Base-by-base conservation (phyloP, 30 jellyfish, hydroid and myxozoan species). In the Aurelia coerulea region DNA sequence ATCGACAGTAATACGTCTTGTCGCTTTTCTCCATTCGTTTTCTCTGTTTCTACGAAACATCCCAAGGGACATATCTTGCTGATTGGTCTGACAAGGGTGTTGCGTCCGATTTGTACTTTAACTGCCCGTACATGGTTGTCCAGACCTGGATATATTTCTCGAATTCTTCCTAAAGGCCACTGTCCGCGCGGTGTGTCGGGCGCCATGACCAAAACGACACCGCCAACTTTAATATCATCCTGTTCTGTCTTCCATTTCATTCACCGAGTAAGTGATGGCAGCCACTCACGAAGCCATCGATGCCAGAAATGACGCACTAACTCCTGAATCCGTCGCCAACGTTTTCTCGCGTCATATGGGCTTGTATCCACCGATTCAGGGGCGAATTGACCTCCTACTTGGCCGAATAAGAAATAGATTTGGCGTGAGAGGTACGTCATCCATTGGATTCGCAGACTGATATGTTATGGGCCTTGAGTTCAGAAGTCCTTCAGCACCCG, bases 381-480 rank as follows among this genome's bases (percentile, higher is more conserved):
- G 10, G 90, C 90, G 41, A 80, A 80, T 39, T 65, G 85, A 65
- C 85, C 90, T 17, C 90, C 90, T 5, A 64, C 85, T 34, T 65
- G 86, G 34, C 90, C 90, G 46, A 46, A 53, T 16, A 80, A 31
- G 72, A 80, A 77, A 29, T 80, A n/a, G 90, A 39, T 65, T 80
- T 32, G 90, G 90, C 34, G 90, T 80, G 39, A 80, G 68, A 17
- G 90, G 69, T 11, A 49, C 69, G 29, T 80, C 90, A 62, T 80
- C 86, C 33, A 7, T 16, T 62, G 90, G 41, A 39, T 65, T 34
- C 14, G 90, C 85, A 15, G 86, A 62, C 53, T 80, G 90, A 65
- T 68, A 83, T 16, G 89, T 72, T 1, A 70, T 3, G 18, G 92
- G 65, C 14, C 89, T 14, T 37, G 90, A 68, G 53, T 70, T 83